A percentile compares a stretch with the other conserved stretches of the same genome.
These are phyloP conservation scores for Gambusia affinis DNA, from an alignment of 2,113 vertebrate genomes.

Conservation along the genomic window DNA sequence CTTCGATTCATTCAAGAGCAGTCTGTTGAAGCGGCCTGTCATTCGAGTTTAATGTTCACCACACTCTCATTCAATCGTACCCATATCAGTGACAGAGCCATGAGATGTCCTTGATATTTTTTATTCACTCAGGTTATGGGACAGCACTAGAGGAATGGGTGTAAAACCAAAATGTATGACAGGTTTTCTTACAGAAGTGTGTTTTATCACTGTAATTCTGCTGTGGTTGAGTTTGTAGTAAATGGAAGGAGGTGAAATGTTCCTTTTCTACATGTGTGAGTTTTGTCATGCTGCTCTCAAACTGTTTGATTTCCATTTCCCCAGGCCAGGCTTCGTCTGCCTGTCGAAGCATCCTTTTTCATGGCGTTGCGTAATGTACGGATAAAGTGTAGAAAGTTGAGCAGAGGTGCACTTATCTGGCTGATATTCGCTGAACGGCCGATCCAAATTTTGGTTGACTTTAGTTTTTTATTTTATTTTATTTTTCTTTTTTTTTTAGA, in stretches of 20 bases:
- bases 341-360: neutral
- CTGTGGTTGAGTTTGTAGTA: neutral
- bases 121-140: neutral
- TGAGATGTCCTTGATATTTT: neutral
- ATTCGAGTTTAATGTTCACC: neutral
- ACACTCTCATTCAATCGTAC: neutral
- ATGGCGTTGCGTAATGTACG: neutral
- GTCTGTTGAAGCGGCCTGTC: neutral
- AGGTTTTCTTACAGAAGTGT: neutral
- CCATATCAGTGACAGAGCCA: neutral
- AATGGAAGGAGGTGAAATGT: neutral
- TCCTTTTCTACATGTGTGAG: neutral
- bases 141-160: neutral
- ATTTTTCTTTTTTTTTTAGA: neutral
- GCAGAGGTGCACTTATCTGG: neutral
- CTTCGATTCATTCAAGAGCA: neutral
- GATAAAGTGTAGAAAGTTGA: neutral
- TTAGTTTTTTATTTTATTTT: neutral
- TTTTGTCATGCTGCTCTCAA: neutral
- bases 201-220: neutral
- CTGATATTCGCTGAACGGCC: neutral
- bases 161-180: slow-evolving; percentile 1
- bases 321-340: neutral
- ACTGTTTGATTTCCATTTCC: neutral
- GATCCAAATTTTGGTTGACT: neutral